Conservation (phyloP, 1,140 invertebrate genomes). For the Chelonus insularis region DNA sequence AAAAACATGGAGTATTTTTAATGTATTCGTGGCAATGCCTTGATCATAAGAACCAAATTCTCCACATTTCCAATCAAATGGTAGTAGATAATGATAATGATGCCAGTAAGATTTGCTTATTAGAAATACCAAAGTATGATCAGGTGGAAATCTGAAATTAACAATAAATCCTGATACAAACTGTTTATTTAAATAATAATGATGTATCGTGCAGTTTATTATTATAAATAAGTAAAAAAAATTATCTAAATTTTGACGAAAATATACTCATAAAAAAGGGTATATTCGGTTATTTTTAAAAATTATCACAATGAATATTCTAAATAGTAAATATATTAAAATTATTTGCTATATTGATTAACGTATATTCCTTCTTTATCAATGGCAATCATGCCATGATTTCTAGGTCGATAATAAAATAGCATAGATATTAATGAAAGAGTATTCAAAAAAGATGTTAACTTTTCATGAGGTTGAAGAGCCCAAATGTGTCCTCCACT, state of each 20-base stretch:
- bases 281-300: too few species aligned
- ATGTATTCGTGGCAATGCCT: constrained; percentile 67
- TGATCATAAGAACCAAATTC: constrained; percentile 75
- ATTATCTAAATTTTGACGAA: too few species aligned
- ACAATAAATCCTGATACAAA: constrained; percentile 20
- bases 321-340: neutral
- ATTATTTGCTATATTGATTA: constrained; percentile 16
- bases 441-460: constrained; percentile 53
- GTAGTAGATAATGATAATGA: constrained; percentile 76
- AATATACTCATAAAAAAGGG: too few species aligned
- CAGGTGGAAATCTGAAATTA: constrained; percentile 66
- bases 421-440: constrained; percentile 41
- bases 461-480: constrained; percentile 71
- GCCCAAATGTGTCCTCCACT: constrained; percentile 74
- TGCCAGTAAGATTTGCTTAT: constrained; percentile 75
- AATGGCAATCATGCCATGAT: constrained; percentile 48
- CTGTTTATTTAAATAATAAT: neutral
- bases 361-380: constrained; percentile 37
- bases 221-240: too few species aligned
- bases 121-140: constrained; percentile 74
- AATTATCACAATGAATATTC: too few species aligned
- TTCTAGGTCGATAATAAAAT: constrained; percentile 45
- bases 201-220: too few species aligned
- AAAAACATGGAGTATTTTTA: constrained; percentile 69
- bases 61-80: constrained; percentile 75